These are phyloP conservation scores for Gambusia yucatana DNA, from an alignment of 2,797 vertebrate genomes.

Conservation along the genomic window DNA sequence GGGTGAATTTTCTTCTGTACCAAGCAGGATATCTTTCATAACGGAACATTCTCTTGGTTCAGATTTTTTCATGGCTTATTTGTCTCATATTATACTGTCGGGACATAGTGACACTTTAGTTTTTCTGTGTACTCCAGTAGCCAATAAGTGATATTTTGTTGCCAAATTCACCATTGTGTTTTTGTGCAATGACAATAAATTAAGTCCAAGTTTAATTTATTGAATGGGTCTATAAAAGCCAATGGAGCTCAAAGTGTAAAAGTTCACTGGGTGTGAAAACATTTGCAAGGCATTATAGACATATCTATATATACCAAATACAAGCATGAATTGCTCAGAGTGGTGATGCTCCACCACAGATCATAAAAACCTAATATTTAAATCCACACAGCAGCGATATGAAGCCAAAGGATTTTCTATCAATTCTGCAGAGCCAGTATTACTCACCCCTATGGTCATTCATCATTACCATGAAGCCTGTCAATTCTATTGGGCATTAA, in stretches of 20 bases:
- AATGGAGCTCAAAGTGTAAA: background rate
- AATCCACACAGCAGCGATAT: conserved; percentile 4
- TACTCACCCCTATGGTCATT: conserved; percentile 27
- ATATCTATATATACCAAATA: background rate
- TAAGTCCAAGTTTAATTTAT: background rate
- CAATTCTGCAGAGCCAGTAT: conserved; percentile 24
- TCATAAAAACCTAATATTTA: background rate
- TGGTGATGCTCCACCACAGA: background rate
- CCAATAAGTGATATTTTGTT: no score
- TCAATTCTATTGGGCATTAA: conserved; percentile 47
- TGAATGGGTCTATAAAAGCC: background rate
- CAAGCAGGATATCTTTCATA: no score
- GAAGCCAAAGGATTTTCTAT: conserved; percentile 31
- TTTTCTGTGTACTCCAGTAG: no score
- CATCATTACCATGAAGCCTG: conserved; percentile 40
- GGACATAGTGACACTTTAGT: no score
- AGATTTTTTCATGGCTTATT: no score
- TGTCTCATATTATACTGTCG: no score
- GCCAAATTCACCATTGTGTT: no score
- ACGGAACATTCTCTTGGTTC: no score
- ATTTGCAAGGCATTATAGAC: background rate
- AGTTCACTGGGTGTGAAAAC: background rate
- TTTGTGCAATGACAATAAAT: no score
- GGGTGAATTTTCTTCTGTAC: no score
- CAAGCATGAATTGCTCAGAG: background rate